phyloP scores from a whole-genome alignment of 2,797 vertebrate species.

The Agapornis canus region DNA sequence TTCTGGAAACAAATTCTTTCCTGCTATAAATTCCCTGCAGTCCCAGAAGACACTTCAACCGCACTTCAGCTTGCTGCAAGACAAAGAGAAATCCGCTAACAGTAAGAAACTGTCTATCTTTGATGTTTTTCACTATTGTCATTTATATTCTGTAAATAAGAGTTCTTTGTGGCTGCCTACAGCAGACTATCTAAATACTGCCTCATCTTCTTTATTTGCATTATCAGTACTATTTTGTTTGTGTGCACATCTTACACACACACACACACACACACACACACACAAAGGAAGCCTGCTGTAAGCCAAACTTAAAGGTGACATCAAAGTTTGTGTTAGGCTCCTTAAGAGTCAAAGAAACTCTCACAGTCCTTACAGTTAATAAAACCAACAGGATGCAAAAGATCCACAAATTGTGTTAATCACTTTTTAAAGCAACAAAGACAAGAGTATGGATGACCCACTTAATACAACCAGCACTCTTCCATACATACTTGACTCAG shows the following conservation, averaged over 20 bases:
- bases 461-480: background rate
- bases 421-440: background rate
- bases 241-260: background rate
- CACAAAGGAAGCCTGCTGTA: background rate
- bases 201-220: background rate
- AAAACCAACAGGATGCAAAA: background rate
- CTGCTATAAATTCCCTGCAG: slow-evolving; percentile 86
- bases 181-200: background rate
- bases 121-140: background rate
- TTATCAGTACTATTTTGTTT: background rate
- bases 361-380: background rate
- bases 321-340: background rate
- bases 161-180: background rate
- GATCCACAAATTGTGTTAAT: background rate
- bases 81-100: background rate
- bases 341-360: background rate
- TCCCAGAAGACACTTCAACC: slow-evolving; percentile 87
- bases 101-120: background rate
- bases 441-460: background rate
- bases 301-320: background rate
- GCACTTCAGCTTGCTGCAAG: slow-evolving; percentile 86
- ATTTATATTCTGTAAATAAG: background rate
- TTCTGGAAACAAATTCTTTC: slow-evolving; percentile 81
- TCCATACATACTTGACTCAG: background rate
- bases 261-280: fast-evolving